These are phyloP conservation scores for Pao palembangensis DNA, from an alignment of 2,113 vertebrate genomes.

Conservation along the genomic window DNA sequence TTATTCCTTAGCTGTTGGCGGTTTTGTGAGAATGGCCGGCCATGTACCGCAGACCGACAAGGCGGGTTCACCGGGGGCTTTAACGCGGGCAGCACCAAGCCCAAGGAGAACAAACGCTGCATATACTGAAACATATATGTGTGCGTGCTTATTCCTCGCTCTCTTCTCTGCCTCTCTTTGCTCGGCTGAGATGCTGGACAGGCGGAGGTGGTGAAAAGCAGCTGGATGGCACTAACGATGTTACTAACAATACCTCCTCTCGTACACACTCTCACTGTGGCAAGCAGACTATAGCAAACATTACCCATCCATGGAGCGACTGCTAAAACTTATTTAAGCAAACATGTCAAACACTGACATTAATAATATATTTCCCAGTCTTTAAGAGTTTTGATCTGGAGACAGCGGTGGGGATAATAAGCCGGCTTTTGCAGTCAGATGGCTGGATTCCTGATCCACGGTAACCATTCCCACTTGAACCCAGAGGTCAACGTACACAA, in stretches of 20 bases:
- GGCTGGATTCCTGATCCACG: slow-evolving; percentile 16
- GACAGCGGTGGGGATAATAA: slow-evolving; percentile 47
- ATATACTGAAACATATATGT: slow-evolving; percentile 29
- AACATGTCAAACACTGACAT: slow-evolving; percentile 51
- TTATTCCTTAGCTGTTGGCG: slow-evolving; percentile 90
- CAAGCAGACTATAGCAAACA: slow-evolving; percentile 36
- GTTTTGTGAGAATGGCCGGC: slow-evolving; percentile 66
- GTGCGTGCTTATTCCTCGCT: slow-evolving; percentile 9
- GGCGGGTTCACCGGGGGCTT: slow-evolving; percentile 79
- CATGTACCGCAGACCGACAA: slow-evolving; percentile 82
- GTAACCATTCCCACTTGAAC: slow-evolving; percentile 46
- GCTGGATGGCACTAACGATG: slow-evolving; percentile 61
- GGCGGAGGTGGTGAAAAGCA: slow-evolving; percentile 60
- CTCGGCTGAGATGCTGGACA: slow-evolving; percentile 53
- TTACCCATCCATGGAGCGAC: slow-evolving; percentile 35
- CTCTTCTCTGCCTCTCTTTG: slow-evolving; percentile 47
- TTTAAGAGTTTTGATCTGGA: slow-evolving; percentile 50
- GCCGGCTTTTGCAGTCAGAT: slow-evolving; percentile 13
- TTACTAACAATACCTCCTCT: slow-evolving; percentile 49
- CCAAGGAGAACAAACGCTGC: slow-evolving; percentile 59
- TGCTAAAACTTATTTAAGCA: slow-evolving; percentile 38
- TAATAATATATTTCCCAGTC: slow-evolving; percentile 45
- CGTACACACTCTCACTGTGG: slow-evolving; percentile 38
- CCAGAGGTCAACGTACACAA: slow-evolving; percentile 50
- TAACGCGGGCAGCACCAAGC: slow-evolving; percentile 55